These are phyloP conservation scores for Rostratula benghalensis DNA, from an alignment of 2,113 vertebrate species.

Conservation along the genomic window DNA sequence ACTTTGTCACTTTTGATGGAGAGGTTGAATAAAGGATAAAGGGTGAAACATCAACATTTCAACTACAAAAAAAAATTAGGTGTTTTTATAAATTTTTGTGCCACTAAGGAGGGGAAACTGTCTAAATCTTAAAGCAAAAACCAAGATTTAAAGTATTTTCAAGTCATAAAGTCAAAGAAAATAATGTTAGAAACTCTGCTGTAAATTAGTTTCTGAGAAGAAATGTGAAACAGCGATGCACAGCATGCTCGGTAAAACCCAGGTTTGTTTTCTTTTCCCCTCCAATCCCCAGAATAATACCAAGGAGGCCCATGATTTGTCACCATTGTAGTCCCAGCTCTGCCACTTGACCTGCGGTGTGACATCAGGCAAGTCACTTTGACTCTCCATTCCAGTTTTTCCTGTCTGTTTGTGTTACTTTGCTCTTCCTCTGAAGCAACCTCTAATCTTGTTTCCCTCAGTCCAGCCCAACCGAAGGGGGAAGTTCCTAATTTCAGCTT, in stretches of 20 bases:
- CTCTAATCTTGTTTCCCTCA: neutral
- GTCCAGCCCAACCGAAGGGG: neutral
- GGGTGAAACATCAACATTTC: neutral
- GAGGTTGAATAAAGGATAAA: neutral
- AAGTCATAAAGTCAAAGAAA: neutral
- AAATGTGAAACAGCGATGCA: neutral
- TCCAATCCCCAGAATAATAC: neutral
- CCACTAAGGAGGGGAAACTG: neutral
- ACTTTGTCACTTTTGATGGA: neutral
- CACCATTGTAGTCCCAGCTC: neutral
- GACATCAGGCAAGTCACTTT: neutral
- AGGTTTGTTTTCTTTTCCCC: neutral
- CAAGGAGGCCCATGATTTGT: neutral
- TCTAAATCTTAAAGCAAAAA: neutral
- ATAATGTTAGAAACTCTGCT: neutral
- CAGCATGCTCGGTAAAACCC: rapidly evolving
- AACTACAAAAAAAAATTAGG: rapidly evolving
- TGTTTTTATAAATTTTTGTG: neutral
- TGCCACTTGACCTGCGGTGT: neutral
- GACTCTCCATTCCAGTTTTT: neutral
- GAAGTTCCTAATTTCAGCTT: neutral
- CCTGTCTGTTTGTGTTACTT: neutral
- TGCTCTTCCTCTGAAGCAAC: neutral
- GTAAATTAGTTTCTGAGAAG: neutral
- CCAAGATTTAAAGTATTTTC: neutral